These are phyloP conservation scores for Eudyptes chrysolophus DNA, from an alignment of 2,113 vertebrate species.

Conservation along the genomic window DNA sequence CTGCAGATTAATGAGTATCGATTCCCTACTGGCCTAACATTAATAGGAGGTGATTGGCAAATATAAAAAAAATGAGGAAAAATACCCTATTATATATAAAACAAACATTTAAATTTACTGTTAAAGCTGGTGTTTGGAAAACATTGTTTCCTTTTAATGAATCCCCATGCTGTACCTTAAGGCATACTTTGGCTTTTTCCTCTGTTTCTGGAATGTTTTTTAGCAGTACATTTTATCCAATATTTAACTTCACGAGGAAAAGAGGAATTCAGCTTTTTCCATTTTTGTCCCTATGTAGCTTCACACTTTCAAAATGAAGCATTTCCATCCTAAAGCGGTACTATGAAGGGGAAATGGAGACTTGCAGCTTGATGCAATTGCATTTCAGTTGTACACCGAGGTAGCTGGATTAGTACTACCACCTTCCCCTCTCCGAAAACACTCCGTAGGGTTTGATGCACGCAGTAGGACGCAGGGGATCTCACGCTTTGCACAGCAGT, in stretches of 20 bases:
- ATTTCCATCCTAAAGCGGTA: not conserved
- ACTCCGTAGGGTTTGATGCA: fast-evolving
- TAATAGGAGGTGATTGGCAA: not conserved
- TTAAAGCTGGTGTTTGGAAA: not conserved
- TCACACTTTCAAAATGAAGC: no score
- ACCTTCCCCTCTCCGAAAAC: not conserved
- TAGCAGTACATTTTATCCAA: not conserved
- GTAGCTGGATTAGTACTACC: fast-evolving
- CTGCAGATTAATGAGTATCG: not conserved
- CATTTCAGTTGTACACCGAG: fast-evolving
- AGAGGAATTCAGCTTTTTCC: not conserved
- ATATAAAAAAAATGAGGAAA: not conserved
- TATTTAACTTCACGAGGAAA: not conserved
- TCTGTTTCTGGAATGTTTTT: not conserved
- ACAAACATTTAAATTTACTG: no score
- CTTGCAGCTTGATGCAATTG: not conserved
- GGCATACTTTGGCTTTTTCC: not conserved
- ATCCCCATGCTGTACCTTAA: not conserved
- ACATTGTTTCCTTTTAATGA: fast-evolving
- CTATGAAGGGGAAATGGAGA: fast-evolving
- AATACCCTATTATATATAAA: not conserved
- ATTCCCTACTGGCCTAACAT: not conserved
- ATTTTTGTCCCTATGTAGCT: no score
- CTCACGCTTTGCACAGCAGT: not conserved
- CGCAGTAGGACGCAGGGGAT: not conserved